Conservation (phyloP, 2,113 vertebrate species). For the Dipodomys merriami region DNA sequence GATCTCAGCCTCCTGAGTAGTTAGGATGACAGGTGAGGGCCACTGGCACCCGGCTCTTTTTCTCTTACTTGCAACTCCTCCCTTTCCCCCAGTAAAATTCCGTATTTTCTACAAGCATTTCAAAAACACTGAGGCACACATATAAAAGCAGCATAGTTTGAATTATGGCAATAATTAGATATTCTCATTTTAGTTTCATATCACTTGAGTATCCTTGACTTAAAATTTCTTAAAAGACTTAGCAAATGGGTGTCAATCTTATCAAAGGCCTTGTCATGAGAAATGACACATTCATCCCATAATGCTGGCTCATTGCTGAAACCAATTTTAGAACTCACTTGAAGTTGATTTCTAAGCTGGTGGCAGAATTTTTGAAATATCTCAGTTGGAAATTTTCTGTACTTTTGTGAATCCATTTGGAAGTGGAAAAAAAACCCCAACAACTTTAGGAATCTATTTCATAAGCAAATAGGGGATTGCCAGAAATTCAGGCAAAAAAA, state of each 20-base stretch:
- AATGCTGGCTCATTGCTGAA: conserved; percentile 2
- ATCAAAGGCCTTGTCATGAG: neutral
- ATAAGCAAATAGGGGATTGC: conserved; percentile 3
- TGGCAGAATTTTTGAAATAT: conserved; percentile 36
- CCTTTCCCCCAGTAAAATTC: neutral
- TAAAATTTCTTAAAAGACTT: conserved; percentile 27
- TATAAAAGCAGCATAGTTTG: neutral
- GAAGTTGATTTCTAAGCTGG: conserved; percentile 46
- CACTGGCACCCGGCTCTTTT: neutral
- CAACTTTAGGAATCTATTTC: neutral
- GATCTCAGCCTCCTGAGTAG: no score
- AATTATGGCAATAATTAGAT: no score
- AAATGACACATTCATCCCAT: conserved; percentile 40
- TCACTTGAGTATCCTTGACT: no score
- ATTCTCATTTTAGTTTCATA: no score
- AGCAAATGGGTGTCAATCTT: neutral
- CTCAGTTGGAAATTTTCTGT: neutral
- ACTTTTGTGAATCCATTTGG: conserved; percentile 11
- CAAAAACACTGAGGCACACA: conserved; percentile 43
- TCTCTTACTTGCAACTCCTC: neutral
- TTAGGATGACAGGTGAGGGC: no score
- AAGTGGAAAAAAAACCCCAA: conserved; percentile 12
- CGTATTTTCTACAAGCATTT: neutral
- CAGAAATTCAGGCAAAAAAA: neutral
- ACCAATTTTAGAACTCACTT: conserved; percentile 38